Evolutionary conservation across 2,888 invertebrate genomes (phyloP), one percentile per base, ranked within the genome.

Genomic region (Herminia tarsipennalis): DNA sequence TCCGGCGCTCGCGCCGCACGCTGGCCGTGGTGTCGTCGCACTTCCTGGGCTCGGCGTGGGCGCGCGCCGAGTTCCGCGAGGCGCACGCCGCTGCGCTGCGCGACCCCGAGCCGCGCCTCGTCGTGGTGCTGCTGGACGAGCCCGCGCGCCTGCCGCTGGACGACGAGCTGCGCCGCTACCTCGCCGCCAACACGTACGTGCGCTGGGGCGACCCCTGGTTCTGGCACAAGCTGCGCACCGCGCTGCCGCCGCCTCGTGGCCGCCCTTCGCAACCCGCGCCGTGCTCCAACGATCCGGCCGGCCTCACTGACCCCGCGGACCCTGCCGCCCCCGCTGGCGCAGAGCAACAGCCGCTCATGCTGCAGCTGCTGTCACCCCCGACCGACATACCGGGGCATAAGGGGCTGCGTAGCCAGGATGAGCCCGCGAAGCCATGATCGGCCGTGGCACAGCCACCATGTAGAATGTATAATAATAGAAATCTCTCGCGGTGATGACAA

Each of bases 161-260:
- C 67, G 62, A 54, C 2, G 87, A 96, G 32, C 93, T 94, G 71
- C 92, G 94, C 0, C 56, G 66, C 30, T 96, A 96, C 74, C 83
- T 97, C 3, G 92, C 92, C 49, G 94, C 93, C 80, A 96, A 96
- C 76, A 97, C 96, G 0, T 97, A 96, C 72, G 92, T 97, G 18
- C 94, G 95, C 68, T 96, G 96, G 95, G 95, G 94, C 6, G 96
- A 96, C 73, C 94, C 95, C 5, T 95, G 94, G 94, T 96, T 97
- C 83, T 97, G 96, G 96, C 92, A 95, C 41, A 95, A 95, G 76
- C 83, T 97, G 38, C 89, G 93, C 21, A 95, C 95, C 72, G 96
- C 96, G 1, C 83, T 97, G 73, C 96, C 73, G 5, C 37, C 52
- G 30, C 49, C 30, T 50, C 55, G 47, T 40, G 46, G 8, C 32